phyloP scores from a whole-genome alignment of 1,140 invertebrate genomes.

The Dreissena polymorpha region DNA sequence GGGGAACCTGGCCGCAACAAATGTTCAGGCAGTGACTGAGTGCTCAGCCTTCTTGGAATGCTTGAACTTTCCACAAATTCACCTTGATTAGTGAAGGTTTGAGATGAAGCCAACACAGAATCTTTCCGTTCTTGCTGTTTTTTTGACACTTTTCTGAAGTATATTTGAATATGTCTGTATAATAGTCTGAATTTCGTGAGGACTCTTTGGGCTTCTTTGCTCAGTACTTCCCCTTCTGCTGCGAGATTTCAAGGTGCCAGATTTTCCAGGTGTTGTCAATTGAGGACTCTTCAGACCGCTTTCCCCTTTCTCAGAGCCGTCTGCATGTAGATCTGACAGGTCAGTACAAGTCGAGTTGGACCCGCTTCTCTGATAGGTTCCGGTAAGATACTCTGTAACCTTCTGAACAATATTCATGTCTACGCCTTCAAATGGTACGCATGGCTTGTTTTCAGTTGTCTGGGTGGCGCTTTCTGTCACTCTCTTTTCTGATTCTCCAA shows the following conservation, averaged over 20 bases:
- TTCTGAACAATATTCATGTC: constrained; percentile 46
- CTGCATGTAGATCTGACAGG: constrained; percentile 28
- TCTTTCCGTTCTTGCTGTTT: background rate
- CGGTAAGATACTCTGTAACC: constrained; percentile 36
- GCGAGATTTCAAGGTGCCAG: background rate
- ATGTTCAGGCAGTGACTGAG: constrained; percentile 35
- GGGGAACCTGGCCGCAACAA: too few relatives aligned
- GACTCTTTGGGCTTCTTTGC: constrained; percentile 27
- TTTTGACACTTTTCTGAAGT: constrained; percentile 25
- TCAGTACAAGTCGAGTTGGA: constrained; percentile 43
- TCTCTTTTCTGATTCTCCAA: background rate
- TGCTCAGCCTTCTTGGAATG: constrained; percentile 29
- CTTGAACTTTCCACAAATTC: background rate
- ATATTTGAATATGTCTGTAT: constrained; percentile 42
- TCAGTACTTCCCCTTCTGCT: constrained; percentile 27
- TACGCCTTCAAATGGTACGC: constrained; percentile 1
- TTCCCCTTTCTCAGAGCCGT: constrained; percentile 30
- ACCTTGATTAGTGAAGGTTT: too few relatives aligned
- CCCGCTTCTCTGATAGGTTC: constrained; percentile 12
- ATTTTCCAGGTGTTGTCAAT: background rate
- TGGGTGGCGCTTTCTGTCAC: constrained; percentile 33
- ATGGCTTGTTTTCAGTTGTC: constrained; percentile 26
- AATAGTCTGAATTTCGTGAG: constrained; percentile 31
- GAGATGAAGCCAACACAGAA: too few relatives aligned
- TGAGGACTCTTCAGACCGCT: constrained; percentile 22